Base-by-base conservation (phyloP, 2,797 vertebrate species). In the Ispidina picta region DNA sequence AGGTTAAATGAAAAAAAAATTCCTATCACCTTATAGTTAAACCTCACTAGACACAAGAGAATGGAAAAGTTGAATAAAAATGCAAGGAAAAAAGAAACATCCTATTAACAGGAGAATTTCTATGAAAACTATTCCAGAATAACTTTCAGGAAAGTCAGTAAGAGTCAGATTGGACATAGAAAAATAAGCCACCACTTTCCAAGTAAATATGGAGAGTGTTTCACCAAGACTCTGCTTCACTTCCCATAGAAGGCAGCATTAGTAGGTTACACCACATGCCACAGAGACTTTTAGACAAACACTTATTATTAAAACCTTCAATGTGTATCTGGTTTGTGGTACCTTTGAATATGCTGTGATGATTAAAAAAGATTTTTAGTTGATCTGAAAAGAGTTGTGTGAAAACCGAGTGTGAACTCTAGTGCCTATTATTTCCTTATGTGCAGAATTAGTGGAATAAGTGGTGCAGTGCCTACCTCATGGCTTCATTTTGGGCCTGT, bases 391-490 rank as follows among this genome's bases (percentile, higher is more conserved):
- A 41, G 8, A 37, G 11, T 3, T 43, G 8, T 39, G 58, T 29
- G 52, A 63, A 78, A 54, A 9, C 5, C 6, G n/a, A 9, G n/a
- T 9, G 20, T 7, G 48, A 54, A 49, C 26, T 70, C 21, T 20
- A 37, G 15, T 9, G 26, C 26, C 3, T 21, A 48, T 49, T 49
- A 51, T 49, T 49, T 49, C 25, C 23, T 49, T 25, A 55, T 4
- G 9, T 29, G 46, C 12, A n/a, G 46, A n/a, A 54, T 16, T 23
- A 56, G 55, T 12, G 21, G 46, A 23, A 48, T 21, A 21, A 20
- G 9, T 1, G 2, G 14, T 8, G n/a, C 12, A 26, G 43, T 1
- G 2, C 14, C 39, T 10, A 23, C 41, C 7, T 35, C 17, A 39
- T 16, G 9, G 51, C 55, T 55, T n/a, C 26, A 5, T 2, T 2